Evolutionary conservation across 2,113 vertebrate genomes (phyloP).

Genomic region (Catagonus wagneri): DNA sequence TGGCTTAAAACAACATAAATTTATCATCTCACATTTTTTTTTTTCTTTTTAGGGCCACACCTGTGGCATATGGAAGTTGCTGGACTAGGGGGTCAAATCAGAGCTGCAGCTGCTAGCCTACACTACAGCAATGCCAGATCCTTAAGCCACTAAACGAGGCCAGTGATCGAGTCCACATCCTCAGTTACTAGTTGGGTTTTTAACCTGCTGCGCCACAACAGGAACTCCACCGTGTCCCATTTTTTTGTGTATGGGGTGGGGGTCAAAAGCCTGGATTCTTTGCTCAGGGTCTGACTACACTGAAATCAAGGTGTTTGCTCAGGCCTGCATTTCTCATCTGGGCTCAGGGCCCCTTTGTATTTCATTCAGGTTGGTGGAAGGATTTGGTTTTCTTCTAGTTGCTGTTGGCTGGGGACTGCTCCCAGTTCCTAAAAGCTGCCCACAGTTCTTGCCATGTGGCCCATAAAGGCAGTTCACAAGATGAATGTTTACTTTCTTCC

Average conservation of each 20-base stretch:
- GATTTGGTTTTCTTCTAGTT: conserved; percentile 32
- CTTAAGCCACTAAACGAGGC: too few relatives aligned
- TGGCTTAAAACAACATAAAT: conserved; percentile 43
- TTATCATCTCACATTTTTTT: conserved; percentile 13
- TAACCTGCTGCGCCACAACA: too few relatives aligned
- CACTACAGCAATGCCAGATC: too few relatives aligned
- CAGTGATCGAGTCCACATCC: too few relatives aligned
- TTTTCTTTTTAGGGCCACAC: background rate
- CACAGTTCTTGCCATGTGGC: background rate
- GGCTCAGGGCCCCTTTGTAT: background rate
- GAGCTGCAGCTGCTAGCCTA: too few relatives aligned
- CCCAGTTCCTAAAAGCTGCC: background rate
- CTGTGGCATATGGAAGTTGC: too few relatives aligned
- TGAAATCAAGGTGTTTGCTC: conserved; percentile 19
- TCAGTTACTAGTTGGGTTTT: too few relatives aligned
- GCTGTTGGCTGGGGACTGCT: background rate
- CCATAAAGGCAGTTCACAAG: background rate
- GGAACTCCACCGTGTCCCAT: too few relatives aligned
- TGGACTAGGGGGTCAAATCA: too few relatives aligned
- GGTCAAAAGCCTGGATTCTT: background rate
- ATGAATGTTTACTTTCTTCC: conserved; percentile 17
- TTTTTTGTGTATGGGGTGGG: too few relatives aligned
- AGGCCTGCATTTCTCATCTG: background rate
- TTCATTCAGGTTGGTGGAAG: background rate
- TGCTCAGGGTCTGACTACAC: background rate